Conservation (phyloP, 2,797 vertebrate species). For the Alectoris magna region DNA sequence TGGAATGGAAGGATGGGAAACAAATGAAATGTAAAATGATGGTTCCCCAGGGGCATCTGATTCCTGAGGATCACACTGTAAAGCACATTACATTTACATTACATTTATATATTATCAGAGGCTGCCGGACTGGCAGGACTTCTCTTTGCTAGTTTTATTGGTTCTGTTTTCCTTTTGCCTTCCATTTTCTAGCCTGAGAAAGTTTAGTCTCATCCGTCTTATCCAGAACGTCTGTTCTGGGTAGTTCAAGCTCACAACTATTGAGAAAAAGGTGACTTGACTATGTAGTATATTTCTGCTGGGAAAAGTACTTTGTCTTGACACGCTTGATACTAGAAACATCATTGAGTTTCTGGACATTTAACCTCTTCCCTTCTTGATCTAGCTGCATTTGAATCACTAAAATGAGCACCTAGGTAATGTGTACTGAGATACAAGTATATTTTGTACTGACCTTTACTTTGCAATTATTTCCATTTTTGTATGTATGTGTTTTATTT, state of each 20-base stretch:
- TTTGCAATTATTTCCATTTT: not conserved
- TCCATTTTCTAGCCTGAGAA: not conserved
- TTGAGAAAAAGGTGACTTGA: not conserved
- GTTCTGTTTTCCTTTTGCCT: not conserved
- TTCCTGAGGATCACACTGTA: not conserved
- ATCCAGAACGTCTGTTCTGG: not conserved
- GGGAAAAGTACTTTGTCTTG: not conserved
- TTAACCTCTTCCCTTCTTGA: not conserved
- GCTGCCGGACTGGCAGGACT: not conserved
- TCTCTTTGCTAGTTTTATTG: not conserved
- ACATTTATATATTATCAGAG: not conserved
- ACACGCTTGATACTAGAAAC: not conserved
- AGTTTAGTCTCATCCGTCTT: not conserved
- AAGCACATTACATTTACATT: not conserved
- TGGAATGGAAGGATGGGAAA: not conserved
- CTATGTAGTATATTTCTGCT: not conserved
- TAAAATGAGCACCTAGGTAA: not conserved
- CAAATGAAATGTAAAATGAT: not conserved
- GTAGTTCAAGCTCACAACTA: not conserved
- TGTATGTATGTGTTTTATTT: not conserved
- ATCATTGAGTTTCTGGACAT: not conserved
- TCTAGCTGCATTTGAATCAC: not conserved
- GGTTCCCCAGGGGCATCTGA: not conserved
- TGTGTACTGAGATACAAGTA: not conserved
- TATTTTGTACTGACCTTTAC: not conserved